A percentile compares a stretch with the other conserved stretches of the same genome.
phyloP scores from a whole-genome alignment of 2,797 vertebrate species.

The Rhinophrynus dorsalis region DNA sequence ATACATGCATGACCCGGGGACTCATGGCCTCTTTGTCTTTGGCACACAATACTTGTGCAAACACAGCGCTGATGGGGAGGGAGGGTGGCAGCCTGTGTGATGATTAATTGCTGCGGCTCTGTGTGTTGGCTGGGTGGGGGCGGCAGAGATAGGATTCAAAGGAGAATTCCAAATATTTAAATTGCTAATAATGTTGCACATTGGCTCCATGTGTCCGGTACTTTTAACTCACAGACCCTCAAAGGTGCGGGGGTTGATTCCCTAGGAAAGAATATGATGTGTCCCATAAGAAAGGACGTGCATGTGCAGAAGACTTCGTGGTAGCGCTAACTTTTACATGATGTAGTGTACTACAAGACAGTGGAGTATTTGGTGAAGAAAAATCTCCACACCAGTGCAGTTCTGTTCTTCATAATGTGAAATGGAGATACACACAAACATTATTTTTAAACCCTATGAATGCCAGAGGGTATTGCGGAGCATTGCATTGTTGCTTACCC shows the following conservation, averaged over 20 bases:
- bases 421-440: too few relatives aligned
- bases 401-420: too few relatives aligned
- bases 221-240: slow-evolving; percentile 32
- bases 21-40: slow-evolving; percentile 37
- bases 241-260: slow-evolving; percentile 41
- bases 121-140: slow-evolving; percentile 35
- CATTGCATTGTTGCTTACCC: too few relatives aligned
- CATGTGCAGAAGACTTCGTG: neutral
- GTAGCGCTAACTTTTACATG: too few relatives aligned
- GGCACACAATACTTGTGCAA: slow-evolving; percentile 48
- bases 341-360: too few relatives aligned
- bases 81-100: slow-evolving; percentile 43
- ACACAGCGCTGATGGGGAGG: slow-evolving; percentile 40
- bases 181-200: slow-evolving; percentile 40
- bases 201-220: slow-evolving; percentile 33
- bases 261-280: slow-evolving; percentile 27
- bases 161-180: slow-evolving; percentile 49
- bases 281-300: slow-evolving; percentile 11
- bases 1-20: slow-evolving; percentile 33
- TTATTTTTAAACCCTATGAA: too few relatives aligned
- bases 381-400: too few relatives aligned
- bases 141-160: slow-evolving; percentile 41
- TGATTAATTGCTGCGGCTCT: slow-evolving; percentile 49
- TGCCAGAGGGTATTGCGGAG: too few relatives aligned
- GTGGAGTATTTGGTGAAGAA: too few relatives aligned